Evolutionary conservation across 1,140 invertebrate species (phyloP).

Genomic region (Wasmannia auropunctata): DNA sequence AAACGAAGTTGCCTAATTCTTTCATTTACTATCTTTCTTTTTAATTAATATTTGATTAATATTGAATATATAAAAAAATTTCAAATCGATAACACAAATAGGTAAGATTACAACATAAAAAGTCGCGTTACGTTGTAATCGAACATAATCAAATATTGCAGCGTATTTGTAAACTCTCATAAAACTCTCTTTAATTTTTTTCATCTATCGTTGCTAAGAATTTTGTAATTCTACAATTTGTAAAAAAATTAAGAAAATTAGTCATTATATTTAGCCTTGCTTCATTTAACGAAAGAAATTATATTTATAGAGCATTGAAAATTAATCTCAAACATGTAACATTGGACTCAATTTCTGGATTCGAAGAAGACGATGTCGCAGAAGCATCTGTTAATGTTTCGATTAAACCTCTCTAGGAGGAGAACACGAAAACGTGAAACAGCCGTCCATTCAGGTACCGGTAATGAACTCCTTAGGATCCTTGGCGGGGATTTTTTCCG

Average conservation of each 20-base stretch:
- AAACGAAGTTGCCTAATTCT: not conserved
- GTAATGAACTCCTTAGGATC: slow-evolving; percentile 80
- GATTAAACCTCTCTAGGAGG: slow-evolving; percentile 43
- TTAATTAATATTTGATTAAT: not conserved
- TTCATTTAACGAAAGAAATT: not conserved
- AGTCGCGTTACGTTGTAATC: not conserved
- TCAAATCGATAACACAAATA: not conserved
- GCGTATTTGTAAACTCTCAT: not conserved
- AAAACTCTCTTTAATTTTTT: not conserved
- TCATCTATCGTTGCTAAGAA: not conserved
- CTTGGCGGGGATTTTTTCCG: slow-evolving; percentile 56
- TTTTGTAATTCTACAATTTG: not conserved
- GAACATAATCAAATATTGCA: not conserved
- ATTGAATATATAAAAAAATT: not conserved
- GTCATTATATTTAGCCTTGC: too few species aligned
- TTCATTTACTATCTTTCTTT: not conserved
- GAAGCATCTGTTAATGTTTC: slow-evolving; percentile 52
- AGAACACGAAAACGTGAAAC: slow-evolving; percentile 35
- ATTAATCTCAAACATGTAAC: not conserved
- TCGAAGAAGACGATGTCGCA: slow-evolving; percentile 45
- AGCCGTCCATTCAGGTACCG: slow-evolving; percentile 67
- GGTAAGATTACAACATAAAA: not conserved
- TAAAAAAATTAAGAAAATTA: not conserved
- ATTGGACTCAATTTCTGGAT: not conserved
- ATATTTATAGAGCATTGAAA: not conserved